A percentile compares a stretch with the other conserved stretches of the same genome.
Conservation (phyloP, 2,888 invertebrate species). For the Platynereis dumerilii region DNA sequence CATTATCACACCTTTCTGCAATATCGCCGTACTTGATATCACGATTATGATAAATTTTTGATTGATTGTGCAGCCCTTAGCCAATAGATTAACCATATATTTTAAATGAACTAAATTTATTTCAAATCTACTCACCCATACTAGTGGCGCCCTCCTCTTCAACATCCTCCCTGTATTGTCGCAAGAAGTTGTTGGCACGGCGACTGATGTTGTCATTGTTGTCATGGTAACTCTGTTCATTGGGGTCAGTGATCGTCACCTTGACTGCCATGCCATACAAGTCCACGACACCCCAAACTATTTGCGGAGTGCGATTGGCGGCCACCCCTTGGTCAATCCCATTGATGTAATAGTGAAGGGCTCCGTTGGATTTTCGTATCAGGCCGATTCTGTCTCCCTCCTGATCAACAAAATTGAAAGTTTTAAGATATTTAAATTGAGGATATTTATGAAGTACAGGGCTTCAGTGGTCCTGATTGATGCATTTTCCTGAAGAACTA, state of each 20-base stretch:
- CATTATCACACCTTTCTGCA: no score
- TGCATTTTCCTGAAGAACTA: no score
- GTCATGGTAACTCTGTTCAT: constrained; percentile 31
- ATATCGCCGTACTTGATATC: no score
- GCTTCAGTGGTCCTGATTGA: no score
- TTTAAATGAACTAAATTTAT: background rate
- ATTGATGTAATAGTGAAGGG: constrained; percentile 91
- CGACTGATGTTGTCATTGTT: constrained; percentile 15
- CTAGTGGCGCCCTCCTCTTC: constrained; percentile 8
- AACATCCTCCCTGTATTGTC: constrained; percentile 45
- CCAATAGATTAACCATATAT: no score
- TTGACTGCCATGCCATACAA: constrained; percentile 73
- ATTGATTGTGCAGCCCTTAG: no score
- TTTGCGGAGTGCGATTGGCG: constrained; percentile 78
- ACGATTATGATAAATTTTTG: no score
- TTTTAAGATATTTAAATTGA: no score
- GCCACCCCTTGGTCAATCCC: constrained; percentile 85
- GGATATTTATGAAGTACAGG: constrained; percentile 8
- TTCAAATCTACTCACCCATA: background rate
- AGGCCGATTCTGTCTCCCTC: constrained; percentile 92
- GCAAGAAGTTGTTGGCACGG: constrained; percentile 42
- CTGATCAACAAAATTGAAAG: no score
- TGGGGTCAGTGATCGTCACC: constrained; percentile 57
- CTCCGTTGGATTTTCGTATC: constrained; percentile 83
- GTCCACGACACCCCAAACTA: constrained; percentile 93